Base-by-base conservation (phyloP, 2,797 vertebrate genomes). In the Alca torda region DNA sequence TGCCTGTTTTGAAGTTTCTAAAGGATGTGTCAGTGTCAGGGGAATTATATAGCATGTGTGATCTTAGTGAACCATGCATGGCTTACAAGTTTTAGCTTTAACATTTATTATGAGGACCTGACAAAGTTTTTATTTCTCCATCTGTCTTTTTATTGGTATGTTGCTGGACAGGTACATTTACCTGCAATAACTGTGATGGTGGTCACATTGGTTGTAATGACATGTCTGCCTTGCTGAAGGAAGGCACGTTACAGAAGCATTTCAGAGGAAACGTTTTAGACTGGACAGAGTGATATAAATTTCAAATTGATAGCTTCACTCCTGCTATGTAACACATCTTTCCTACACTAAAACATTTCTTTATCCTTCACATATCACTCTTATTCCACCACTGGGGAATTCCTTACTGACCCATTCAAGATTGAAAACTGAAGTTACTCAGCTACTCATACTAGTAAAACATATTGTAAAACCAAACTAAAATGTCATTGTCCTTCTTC, bases 351-450 rank as follows among this genome's bases (percentile, higher is more conserved):
- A 78, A 88, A 75, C 10, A 59, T 90, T 83, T 93, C 37, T 92
- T 93, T 68, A 91, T 92, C 56, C 39, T 65, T 89, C 75, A 88
- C 48, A 46, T 83, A 86, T 92, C 70, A 61, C 39, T 96, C 73
- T 90, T 93, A 76, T 28, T 85, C 67, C 51, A 72, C 53, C 84
- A 83, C 75, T 82, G 82, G 72, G 83, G 78, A 89, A 84, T 95
- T 95, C 60, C 69, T 92, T 75, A 81, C 76, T 95, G 83, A 95
- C 43, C 81, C 67, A 70, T 93, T 95, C 41, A 83, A 90, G 86
- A 90, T 11, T 86, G 84, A 94, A 96, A 96, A 84, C 54, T 41
- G 30, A 90, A 97, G 78, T 93, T 88, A 68, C 16, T 90, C 65
- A 78, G 48, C 39, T 90, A 81, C 53, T 73, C 43, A 30, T 31